Conservation (phyloP, 2,113 vertebrate genomes). For the Crocuta crocuta region DNA sequence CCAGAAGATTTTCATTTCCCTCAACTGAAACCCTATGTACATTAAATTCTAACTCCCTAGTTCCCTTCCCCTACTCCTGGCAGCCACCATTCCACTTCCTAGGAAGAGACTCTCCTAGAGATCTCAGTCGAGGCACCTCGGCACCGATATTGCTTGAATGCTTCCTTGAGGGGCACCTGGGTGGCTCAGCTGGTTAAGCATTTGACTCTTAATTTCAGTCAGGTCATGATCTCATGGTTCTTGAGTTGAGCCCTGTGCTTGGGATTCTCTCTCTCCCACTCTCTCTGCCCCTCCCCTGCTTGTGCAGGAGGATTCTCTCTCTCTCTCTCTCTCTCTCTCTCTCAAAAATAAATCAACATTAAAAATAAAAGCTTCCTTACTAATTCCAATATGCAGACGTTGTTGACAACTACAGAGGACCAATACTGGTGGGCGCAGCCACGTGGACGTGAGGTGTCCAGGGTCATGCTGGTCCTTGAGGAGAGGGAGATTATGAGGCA, state of each 20-base stretch:
- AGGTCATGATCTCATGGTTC: no score
- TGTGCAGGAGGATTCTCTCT: no score
- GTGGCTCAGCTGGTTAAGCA: no score
- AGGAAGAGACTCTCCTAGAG: not conserved
- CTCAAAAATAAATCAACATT: no score
- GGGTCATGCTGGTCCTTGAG: not conserved
- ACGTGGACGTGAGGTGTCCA: not conserved
- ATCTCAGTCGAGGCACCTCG: not conserved
- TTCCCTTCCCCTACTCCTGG: rapidly evolving
- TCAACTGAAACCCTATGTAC: not conserved
- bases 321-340: no score
- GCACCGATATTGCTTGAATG: not conserved
- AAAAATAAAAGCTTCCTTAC: not conserved
- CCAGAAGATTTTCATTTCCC: not conserved
- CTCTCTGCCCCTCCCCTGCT: no score
- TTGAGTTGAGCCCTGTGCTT: no score
- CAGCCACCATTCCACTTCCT: not conserved
- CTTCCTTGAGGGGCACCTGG: not conserved
- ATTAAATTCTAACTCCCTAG: not conserved
- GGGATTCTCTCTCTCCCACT: no score
- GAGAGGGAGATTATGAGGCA: not conserved
- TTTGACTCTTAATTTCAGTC: no score
- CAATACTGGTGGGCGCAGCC: not conserved
- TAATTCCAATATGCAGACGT: not conserved
- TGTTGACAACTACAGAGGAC: not conserved